Conservation (phyloP, 2,797 vertebrate species). For the Furcifer pardalis region DNA sequence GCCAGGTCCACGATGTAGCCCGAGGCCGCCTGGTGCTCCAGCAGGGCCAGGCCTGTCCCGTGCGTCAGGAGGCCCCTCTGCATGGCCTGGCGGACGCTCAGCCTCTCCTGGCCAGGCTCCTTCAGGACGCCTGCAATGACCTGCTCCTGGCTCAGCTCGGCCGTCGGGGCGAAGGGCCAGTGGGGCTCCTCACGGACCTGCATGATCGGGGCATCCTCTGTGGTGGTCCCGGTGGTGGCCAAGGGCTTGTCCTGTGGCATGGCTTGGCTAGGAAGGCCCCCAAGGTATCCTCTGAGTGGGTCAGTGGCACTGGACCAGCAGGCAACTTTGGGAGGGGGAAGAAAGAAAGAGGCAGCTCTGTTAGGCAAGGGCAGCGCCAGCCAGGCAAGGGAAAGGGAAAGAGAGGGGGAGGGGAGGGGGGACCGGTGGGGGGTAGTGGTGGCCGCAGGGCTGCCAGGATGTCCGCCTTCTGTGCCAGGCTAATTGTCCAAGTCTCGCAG, state of each 20-base stretch:
- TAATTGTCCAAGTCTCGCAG: neutral
- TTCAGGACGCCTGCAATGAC: constrained; percentile 89
- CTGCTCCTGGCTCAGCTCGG: constrained; percentile 73
- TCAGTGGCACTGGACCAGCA: rapidly evolving
- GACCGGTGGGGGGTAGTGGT: too few species aligned
- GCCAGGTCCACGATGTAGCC: constrained; percentile 84
- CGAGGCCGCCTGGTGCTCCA: constrained; percentile 90
- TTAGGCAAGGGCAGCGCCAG: too few species aligned
- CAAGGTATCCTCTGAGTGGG: neutral
- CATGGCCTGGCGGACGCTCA: constrained; percentile 86
- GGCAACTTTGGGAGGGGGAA: neutral
- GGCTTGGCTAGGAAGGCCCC: neutral
- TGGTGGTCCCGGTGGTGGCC: neutral
- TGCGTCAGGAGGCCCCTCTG: constrained; percentile 80
- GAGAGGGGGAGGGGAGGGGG: too few species aligned
- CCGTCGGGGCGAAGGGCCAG: neutral
- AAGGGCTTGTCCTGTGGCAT: neutral
- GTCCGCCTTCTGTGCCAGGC: neutral
- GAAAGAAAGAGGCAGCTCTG: neutral
- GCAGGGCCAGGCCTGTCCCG: constrained; percentile 86
- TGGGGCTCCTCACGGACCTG: neutral
- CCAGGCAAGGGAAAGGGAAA: too few species aligned
- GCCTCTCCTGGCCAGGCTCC: constrained; percentile 68
- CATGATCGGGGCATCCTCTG: neutral
- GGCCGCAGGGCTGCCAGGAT: too few species aligned